phyloP scores from a whole-genome alignment of 2,797 vertebrate genomes.

The Rhincodon typus region DNA sequence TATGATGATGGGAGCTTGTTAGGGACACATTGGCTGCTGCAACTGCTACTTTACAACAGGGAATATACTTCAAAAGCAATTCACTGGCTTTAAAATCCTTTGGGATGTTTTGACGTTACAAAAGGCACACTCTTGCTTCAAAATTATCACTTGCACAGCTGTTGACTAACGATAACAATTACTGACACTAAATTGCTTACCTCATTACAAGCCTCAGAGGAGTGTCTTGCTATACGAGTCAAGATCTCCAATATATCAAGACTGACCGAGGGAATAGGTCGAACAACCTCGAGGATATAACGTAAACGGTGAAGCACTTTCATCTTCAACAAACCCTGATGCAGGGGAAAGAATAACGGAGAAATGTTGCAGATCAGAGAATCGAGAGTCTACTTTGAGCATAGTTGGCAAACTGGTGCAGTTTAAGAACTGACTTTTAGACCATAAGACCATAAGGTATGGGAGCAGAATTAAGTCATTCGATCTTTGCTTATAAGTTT shows the following conservation, averaged over 20 bases:
- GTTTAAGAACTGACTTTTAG: background rate
- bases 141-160: background rate
- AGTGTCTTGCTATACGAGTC: slow-evolving; percentile 78
- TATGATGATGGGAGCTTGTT: background rate
- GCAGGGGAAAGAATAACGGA: slow-evolving; percentile 16
- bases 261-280: slow-evolving; percentile 70
- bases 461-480: too few relatives aligned
- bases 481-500: too few relatives aligned
- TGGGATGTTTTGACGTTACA: background rate
- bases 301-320: slow-evolving; percentile 81
- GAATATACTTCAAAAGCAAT: background rate
- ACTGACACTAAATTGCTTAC: slow-evolving; percentile 48
- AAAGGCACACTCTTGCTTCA: background rate
- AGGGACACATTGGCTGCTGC: background rate
- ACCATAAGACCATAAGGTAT: too few relatives aligned
- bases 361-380: background rate
- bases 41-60: background rate
- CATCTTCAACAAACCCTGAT: slow-evolving; percentile 85
- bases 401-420: background rate
- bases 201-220: slow-evolving; percentile 69
- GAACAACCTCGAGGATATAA: slow-evolving; percentile 84
- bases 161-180: background rate
- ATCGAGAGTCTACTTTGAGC: background rate
- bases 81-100: background rate
- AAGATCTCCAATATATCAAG: slow-evolving; percentile 79